Evolutionary conservation across 2,888 invertebrate genomes (phyloP), one percentile per base, ranked within the genome.

Genomic region (Drosophila barbarae): DNA sequence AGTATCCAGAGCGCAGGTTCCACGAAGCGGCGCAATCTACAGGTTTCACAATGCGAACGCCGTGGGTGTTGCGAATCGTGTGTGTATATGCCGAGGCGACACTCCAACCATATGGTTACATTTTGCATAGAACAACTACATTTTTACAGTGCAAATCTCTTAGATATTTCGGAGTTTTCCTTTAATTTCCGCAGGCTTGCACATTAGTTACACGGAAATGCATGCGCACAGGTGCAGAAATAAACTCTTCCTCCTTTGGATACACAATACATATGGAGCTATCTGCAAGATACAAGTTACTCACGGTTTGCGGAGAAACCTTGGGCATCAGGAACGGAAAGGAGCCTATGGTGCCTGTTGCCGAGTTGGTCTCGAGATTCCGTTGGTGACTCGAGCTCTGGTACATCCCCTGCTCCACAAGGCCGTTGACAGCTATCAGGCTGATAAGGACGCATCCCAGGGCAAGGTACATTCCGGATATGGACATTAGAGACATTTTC

Each of bases 321-420:
- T 94, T 93, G 67, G 96, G 96, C 96, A 96, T 96, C 23, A 94
- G 90, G 77, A 96, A 91, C 60, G 94, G 92, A 86, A 93, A 95
- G 68, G 92, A 92, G 56, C 87, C 88, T 34, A 60, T 66, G 42
- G 56, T 58, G 59, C 68, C 72, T 42, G 63, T 69, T 32, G 59
- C 64, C 34, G 64, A 52, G 36, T 56, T 72, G 10, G 30, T 61
- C 13, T 56, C 46, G 34, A 66, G 72, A 76, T 73, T 65, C 49
- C 36, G 36, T 52, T 60, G 47, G 28, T 69, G 55, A 10, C 26
- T 56, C 15, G 53, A 51, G 13, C 50, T 71, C 44, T 65, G 71
- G 34, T 60, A 58, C 18, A 49, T 28, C 51, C 66, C 61, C 26
- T 72, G 67, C 46, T 84, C 67, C 35, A 84, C 76, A 36, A 77